These are phyloP conservation scores for Caradrina kadenii DNA, from an alignment of 2,888 invertebrate genomes.

Conservation along the genomic window DNA sequence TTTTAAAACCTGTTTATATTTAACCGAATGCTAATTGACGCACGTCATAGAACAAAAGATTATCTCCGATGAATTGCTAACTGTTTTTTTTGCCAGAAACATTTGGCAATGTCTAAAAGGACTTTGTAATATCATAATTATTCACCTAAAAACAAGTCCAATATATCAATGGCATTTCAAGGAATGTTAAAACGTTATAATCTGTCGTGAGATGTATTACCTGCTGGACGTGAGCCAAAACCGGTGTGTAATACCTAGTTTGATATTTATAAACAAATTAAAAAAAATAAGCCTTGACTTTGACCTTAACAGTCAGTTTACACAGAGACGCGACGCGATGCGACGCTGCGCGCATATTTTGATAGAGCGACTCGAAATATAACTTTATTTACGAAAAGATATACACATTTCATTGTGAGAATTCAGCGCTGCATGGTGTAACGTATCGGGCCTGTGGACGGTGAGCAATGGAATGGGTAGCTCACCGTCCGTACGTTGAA, in stretches of 20 bases:
- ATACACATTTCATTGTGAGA: no score
- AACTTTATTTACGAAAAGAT: no score
- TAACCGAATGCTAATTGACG: constrained; percentile 2
- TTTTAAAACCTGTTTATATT: neutral
- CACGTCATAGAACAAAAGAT: constrained; percentile 5
- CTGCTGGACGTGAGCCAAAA: neutral
- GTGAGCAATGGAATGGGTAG: no score
- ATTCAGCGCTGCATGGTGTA: no score
- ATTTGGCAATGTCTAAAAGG: neutral
- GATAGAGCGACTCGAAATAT: no score
- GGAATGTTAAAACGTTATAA: neutral
- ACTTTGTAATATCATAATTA: neutral
- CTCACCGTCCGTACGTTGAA: no score
- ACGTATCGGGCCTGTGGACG: no score
- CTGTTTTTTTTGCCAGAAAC: constrained; percentile 10
- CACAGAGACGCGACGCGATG: no score
- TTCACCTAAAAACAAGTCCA: neutral
- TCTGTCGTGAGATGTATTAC: neutral
- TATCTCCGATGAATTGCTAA: constrained; percentile 4
- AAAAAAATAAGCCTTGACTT: neutral
- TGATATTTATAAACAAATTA: constrained; percentile 4
- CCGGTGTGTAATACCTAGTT: neutral
- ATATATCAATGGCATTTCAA: constrained; percentile 7
- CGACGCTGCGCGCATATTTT: no score
- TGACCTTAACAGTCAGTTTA: no score